phyloP scores from a whole-genome alignment of 1,140 invertebrate genomes.

The Drusus annulatus region DNA sequence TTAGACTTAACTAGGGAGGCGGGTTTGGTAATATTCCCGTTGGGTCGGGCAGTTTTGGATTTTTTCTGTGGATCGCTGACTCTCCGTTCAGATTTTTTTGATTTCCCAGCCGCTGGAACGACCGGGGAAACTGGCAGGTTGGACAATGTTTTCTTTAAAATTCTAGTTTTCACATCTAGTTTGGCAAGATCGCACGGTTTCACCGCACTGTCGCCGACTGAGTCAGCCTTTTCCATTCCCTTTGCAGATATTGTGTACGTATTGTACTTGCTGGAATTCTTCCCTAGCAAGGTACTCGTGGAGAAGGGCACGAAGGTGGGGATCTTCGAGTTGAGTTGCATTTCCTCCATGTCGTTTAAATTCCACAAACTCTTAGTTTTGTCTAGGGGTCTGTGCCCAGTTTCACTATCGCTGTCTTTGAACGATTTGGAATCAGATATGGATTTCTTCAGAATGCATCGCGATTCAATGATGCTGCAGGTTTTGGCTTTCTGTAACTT shows the following conservation, averaged over 20 bases:
- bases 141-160: conserved; percentile 70
- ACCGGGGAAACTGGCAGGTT: conserved; percentile 69
- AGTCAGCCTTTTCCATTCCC: conserved; percentile 46
- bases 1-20: conserved; percentile 50
- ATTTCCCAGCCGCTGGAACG: conserved; percentile 62
- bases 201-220: conserved; percentile 61
- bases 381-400: conserved; percentile 67
- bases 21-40: conserved; percentile 33
- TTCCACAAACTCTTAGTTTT: conserved; percentile 72
- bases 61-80: conserved; percentile 64
- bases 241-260: conserved; percentile 70
- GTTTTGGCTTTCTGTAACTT: conserved; percentile 75
- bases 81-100: conserved; percentile 67
- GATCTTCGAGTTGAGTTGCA: conserved; percentile 62
- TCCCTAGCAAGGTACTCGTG: conserved; percentile 55
- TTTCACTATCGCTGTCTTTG: conserved; percentile 63
- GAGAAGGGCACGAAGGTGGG: conserved; percentile 65
- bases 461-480: conserved; percentile 76
- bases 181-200: conserved; percentile 68
- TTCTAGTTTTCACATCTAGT: conserved; percentile 71
- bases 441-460: conserved; percentile 74
- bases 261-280: conserved; percentile 68
- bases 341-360: conserved; percentile 70
- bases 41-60: conserved; percentile 28
- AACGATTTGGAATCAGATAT: conserved; percentile 61